Evolutionary conservation across 2,113 vertebrate species (phyloP), one percentile per base, ranked within the genome.

Genomic region (Alligator sinensis): DNA sequence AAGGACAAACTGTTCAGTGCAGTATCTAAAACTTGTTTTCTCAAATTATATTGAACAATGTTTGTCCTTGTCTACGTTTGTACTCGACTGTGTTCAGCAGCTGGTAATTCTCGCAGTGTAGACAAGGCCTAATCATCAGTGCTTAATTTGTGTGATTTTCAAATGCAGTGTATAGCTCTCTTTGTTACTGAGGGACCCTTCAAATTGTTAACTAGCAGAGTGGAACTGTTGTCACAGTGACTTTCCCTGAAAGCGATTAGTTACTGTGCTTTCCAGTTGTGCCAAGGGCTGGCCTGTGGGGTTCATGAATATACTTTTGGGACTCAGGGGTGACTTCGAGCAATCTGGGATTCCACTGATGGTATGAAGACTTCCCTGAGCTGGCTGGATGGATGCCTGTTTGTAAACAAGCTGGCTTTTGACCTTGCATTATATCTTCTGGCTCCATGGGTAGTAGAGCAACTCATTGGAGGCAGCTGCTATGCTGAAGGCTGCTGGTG

Each of bases 301-400:
- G 91, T 82, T 61, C 87, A 95, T 89, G 87, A 91, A 76, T 92
- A 83, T 95, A 30, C 72, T 92, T 87, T 95, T 92, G 90, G 84
- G 87, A 96, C 93, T 80, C 64, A 47, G 80, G 95, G 92, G 93
- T 96, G 93, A 96, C 34, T 74, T 22, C 11, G 70, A 47, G 70
- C 70, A 38, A 25, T 93, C 84, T 97, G 88, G 95, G 95, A 91
- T 95, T 74, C 70, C 70, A 47, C 6, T 74, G 70, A 47, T 74
- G 34, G 22, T 89, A 90, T 59, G 91, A 95, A 95, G 96, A 93
- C 96, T 96, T 97, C 93, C 89, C 93, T 92, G 75, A 85, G 91
- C 84, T 88, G 93, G 90, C 94, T 96, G 93, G 88, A 90, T 95
- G 96, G 87, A 93, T 86, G 59, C 59, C 82, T 90, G 95, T 92